These are phyloP conservation scores for Heliconius nattereri DNA, from an alignment of 1,140 invertebrate species.

Conservation along the genomic window DNA sequence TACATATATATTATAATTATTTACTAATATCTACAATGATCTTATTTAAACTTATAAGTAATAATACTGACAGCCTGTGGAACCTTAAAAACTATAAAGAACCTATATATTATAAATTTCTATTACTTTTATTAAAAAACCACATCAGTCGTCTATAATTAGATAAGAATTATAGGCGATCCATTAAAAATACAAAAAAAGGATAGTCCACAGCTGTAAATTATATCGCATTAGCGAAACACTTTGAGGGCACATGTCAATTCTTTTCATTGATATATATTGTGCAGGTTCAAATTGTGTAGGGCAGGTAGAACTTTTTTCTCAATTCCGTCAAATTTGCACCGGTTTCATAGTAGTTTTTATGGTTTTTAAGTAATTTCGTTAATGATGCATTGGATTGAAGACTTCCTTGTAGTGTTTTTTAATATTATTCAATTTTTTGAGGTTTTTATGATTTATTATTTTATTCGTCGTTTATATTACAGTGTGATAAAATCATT, in stretches of 20 bases:
- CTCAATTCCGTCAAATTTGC: conserved; percentile 57
- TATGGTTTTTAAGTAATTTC: conserved; percentile 62
- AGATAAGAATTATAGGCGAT: conserved; percentile 21
- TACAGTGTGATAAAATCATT: background rate
- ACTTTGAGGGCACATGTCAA: conserved; percentile 62
- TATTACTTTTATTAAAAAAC: conserved; percentile 16
- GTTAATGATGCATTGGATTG: conserved; percentile 64
- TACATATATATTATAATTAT: too few relatives aligned
- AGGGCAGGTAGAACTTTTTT: conserved; percentile 48
- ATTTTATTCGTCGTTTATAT: background rate
- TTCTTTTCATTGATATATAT: conserved; percentile 57
- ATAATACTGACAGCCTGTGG: too few relatives aligned
- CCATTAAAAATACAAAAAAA: conserved; percentile 39
- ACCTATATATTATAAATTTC: background rate
- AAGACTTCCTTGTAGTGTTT: conserved; percentile 17
- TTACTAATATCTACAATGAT: background rate
- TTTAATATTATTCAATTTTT: background rate
- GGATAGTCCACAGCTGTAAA: conserved; percentile 46
- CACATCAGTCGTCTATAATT: conserved; percentile 17
- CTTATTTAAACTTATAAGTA: too few relatives aligned
- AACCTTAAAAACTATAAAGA: background rate
- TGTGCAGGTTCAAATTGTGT: conserved; percentile 29
- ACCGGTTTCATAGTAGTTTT: conserved; percentile 60
- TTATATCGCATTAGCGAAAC: conserved; percentile 64
- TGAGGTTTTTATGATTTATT: background rate